Percentiles rank a stretch among this genome's conserved stretches.
Conservation (phyloP, 2,888 invertebrate genomes). For the Fissipunctia ypsillon region DNA sequence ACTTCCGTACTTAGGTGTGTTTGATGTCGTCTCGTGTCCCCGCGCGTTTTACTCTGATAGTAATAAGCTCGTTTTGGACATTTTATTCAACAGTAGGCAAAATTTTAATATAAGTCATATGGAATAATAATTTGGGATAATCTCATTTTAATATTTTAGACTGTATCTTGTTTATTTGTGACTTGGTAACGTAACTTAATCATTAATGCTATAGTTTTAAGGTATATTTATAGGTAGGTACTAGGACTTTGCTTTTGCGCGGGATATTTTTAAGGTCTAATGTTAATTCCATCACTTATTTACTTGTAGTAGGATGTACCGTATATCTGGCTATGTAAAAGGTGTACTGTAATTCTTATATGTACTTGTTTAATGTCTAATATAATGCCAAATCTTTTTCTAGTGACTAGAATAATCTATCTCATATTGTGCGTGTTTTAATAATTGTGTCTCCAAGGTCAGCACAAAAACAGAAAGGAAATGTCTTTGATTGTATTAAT, state of each 20-base stretch:
- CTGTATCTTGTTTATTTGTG: neutral
- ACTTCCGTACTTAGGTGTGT: neutral
- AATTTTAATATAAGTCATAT: neutral
- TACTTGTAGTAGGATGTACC: neutral
- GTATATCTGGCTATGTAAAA: neutral
- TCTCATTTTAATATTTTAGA: neutral
- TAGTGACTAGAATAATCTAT: neutral
- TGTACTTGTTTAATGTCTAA: constrained; percentile 8
- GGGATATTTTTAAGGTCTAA: neutral
- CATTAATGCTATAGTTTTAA: neutral
- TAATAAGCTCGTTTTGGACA: neutral
- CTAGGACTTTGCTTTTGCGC: neutral
- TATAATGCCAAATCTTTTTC: neutral
- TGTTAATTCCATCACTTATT: neutral
- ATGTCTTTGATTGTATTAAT: neutral
- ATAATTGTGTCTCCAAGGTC: neutral
- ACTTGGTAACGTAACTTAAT: neutral
- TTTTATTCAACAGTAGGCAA: neutral
- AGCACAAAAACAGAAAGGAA: neutral
- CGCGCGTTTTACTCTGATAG: neutral
- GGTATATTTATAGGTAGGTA: neutral
- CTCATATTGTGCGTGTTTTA: neutral
- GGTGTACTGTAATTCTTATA: neutral
- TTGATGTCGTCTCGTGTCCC: neutral
- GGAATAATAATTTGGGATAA: constrained; percentile 1